phyloP scores from a whole-genome alignment of 2,113 vertebrate genomes.

The Saccopteryx bilineata region DNA sequence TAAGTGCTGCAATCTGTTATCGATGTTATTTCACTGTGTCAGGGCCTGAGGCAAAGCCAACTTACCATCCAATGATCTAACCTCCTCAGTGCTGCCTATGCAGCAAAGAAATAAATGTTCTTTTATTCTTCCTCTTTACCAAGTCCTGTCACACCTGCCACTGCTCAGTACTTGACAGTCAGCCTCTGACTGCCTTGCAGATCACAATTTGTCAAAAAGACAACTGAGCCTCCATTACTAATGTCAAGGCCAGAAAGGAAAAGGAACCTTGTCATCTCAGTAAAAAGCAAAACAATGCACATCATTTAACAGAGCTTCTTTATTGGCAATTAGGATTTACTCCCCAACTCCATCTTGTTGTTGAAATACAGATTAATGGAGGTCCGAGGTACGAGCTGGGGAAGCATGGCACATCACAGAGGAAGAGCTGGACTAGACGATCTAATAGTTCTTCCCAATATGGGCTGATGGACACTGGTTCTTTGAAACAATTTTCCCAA shows the following conservation, averaged over 20 bases:
- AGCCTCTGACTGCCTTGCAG: neutral
- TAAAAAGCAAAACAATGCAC: neutral
- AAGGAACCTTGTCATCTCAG: neutral
- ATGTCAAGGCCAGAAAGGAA: neutral
- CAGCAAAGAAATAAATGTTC: neutral
- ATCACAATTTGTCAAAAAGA: neutral
- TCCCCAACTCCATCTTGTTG: neutral
- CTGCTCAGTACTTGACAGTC: neutral
- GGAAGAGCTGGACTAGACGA: neutral
- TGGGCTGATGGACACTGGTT: neutral
- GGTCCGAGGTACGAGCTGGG: accelerated
- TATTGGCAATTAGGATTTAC: neutral
- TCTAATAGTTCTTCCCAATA: neutral
- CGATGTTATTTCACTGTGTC: neutral
- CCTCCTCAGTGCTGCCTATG: neutral
- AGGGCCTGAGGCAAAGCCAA: neutral
- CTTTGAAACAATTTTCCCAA: neutral
- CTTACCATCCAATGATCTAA: neutral
- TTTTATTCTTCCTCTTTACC: neutral
- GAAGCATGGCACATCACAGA: neutral
- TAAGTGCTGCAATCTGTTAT: neutral
- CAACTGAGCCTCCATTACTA: neutral
- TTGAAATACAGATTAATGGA: neutral
- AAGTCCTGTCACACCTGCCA: neutral
- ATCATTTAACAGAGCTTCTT: neutral